Percentiles rank a stretch among this genome's conserved stretches.
These are phyloP conservation scores for Phoxinus phoxinus DNA, from an alignment of 2,113 vertebrate species.

Conservation along the genomic window DNA sequence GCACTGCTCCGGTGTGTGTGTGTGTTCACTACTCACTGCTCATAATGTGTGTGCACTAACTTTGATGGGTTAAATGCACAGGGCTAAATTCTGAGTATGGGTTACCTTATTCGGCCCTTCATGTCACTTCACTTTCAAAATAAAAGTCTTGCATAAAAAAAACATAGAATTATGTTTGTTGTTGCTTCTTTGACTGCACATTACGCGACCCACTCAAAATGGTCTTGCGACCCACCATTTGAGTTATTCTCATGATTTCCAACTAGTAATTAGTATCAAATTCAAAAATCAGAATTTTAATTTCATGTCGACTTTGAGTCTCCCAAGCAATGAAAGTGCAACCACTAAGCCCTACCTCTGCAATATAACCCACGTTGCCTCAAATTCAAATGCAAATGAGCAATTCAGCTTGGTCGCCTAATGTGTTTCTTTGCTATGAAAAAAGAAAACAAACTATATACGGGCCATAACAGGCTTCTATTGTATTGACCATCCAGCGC, in stretches of 20 bases:
- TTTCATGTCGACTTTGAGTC: not conserved
- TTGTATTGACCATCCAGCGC: not conserved
- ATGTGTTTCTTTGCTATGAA: not conserved
- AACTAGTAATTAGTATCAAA: not conserved
- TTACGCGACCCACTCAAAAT: too few relatives aligned
- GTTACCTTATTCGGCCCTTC: too few relatives aligned
- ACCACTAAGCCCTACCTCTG: not conserved
- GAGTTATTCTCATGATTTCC: not conserved
- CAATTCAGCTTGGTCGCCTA: not conserved
- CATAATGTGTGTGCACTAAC: too few relatives aligned
- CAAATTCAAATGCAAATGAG: slow-evolving; percentile 2
- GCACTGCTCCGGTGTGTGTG: too few relatives aligned
- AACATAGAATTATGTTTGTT: too few relatives aligned
- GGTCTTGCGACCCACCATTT: too few relatives aligned
- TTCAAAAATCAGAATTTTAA: not conserved
- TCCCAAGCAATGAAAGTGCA: not conserved
- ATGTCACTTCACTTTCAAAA: too few relatives aligned
- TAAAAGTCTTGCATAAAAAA: too few relatives aligned
- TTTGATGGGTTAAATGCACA: too few relatives aligned
- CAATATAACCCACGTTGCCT: not conserved
- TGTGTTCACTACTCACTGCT: too few relatives aligned
- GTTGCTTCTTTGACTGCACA: too few relatives aligned
- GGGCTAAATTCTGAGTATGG: too few relatives aligned
- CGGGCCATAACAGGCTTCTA: not conserved
- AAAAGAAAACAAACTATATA: not conserved